These are phyloP conservation scores for Eospalax fontanierii DNA, from an alignment of 2,797 vertebrate species.

Conservation along the genomic window DNA sequence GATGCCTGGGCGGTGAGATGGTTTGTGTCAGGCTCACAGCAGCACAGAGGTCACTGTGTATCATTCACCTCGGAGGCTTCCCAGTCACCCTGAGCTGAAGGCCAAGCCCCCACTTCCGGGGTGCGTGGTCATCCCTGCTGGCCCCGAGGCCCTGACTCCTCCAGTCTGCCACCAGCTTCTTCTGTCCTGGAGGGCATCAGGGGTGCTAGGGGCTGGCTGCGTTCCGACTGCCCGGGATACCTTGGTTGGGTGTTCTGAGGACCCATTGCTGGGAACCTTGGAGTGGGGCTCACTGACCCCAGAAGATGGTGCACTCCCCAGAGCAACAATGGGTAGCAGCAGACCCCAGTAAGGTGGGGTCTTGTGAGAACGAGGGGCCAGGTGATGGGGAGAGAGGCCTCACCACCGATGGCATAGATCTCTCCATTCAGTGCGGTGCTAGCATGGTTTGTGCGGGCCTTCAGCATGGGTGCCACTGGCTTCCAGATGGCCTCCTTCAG, in stretches of 20 bases:
- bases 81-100: rapidly evolving
- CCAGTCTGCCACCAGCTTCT: neutral
- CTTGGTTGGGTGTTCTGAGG: too few relatives aligned
- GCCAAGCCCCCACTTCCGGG: rapidly evolving
- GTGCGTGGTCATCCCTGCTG: rapidly evolving
- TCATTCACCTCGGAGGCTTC: neutral
- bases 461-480: constrained; percentile 95
- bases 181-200: neutral
- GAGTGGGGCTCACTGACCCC: neutral
- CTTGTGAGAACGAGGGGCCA: neutral
- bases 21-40: neutral
- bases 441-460: constrained; percentile 96
- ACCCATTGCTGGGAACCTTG: too few relatives aligned
- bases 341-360: neutral
- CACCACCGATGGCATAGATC: constrained; percentile 97
- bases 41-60: rapidly evolving
- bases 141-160: neutral
- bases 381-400: neutral
- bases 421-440: constrained; percentile 96
- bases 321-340: too few relatives aligned
- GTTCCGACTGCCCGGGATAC: too few relatives aligned
- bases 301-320: neutral
- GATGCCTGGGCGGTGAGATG: rapidly evolving
- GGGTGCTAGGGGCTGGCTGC: too few relatives aligned
- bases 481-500: constrained; percentile 94